Base-by-base conservation (phyloP, 2,888 invertebrate genomes). In the Platycheirus rosarum region DNA sequence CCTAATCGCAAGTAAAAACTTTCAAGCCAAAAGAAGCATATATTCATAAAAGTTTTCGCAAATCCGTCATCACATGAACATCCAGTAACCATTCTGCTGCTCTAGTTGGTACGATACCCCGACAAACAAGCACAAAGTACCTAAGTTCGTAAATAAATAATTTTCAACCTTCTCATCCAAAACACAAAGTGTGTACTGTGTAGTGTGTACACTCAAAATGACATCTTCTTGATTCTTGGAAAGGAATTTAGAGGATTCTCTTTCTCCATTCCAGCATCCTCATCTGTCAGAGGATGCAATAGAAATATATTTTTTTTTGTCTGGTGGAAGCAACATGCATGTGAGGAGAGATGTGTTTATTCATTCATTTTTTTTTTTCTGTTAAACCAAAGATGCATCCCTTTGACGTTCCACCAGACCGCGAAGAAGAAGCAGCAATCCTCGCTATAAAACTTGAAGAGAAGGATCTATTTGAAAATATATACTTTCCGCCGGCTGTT, bases 161-260 rank as follows among this genome's bases (percentile, higher is more conserved):
- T 65, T 75, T 69, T 57, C 69, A 75, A 65, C 63, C 51, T 49
- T 69, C 68, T 74, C 63, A 68, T 69, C 65, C 49, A 57, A 51
- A 70, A 69, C 79, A 70, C 69, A 75, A 75, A 79, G 79, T 70
- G n/a, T n/a, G n/a, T n/a, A n/a, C n/a, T n/a, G n/a, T n/a, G n/a
- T n/a, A n/a, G n/a, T n/a, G n/a, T 75, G 44, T 42, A 44, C 29
- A 44, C 40, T 42, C 42, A 49, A 69, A 75, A 37, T 69, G 79
- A 65, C 75, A 70, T 69, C 57, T 75, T 79, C 57, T 44, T 40
- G 11, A 20, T 75, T 79, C 57, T 44, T 40, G 11, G 18, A 70
- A 44, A 46, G 32, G 23, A 53, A 42, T 16, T 7, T 42, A 8
- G 11, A 29, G 29, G 42, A 44, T 60, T 37, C 42, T 60, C 26